Evolutionary conservation across 2,113 vertebrate species (phyloP), one percentile per base, ranked within the genome.

Genomic region (Ariopsis seemanni): DNA sequence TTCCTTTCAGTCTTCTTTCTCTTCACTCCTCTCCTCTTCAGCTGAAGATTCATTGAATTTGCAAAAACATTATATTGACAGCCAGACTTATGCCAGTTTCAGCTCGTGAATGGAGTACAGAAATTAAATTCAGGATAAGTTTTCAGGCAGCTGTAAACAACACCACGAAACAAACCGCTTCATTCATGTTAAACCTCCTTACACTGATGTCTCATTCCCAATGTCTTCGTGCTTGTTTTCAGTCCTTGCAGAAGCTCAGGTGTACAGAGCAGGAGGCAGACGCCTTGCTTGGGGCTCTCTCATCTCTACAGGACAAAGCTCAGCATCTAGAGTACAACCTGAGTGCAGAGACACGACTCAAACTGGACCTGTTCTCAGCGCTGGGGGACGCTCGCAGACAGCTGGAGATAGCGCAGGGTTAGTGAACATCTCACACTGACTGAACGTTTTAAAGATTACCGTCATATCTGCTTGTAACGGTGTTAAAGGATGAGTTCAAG

Each of bases 241-340:
- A 96, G 96, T 92, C 91, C 60, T 57, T 96, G 88, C 94, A 92
- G n/a, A 94, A 94, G 92, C 95, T 94, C 91, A 93, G 94, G 85
- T 92, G 93, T 17, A 90, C 94, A 86, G 96, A 95, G 91, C 94
- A 95, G 83, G 96, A 96, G 69, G 94, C 94, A 4, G 95, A 95
- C 69, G 91, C 94, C 89, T 88, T 96, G 92, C 94, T 96, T 89
- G 95, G 94, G 86, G 95, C 95, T 8, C 92, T 96, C 88, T 94
- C 95, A 1, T 94, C 95, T 79, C 92, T 96, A 92, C 96, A 96
- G 92, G 96, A 96, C 75, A 96, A 96, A 81, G 95, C 95, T 78
- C 96, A 96, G 58, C 96, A 96, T 86, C 92, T 96, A 89, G 95
- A 96, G 92, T 95, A 94, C 94, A 96, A 96, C 91, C 94, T 96